Percentiles rank a stretch among this genome's conserved stretches.
Evolutionary conservation across 2,797 vertebrate species (phyloP).

Genomic region (Falco berigora): DNA sequence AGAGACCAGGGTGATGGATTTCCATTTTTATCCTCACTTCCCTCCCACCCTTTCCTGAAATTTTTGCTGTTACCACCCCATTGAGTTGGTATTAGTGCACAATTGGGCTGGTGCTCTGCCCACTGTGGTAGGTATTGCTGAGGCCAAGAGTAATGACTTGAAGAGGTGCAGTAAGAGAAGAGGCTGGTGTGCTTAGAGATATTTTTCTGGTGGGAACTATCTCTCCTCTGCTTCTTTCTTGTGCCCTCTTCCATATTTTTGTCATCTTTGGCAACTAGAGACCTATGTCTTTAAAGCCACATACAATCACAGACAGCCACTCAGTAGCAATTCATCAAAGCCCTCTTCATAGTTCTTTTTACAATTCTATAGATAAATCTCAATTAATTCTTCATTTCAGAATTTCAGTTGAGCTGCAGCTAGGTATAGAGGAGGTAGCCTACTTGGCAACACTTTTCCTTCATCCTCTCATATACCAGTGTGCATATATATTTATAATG

Average conservation of each 20-base stretch:
- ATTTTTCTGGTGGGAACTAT: not conserved
- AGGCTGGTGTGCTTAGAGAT: not conserved
- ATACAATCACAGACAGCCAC: not conserved
- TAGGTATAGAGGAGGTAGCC: not conserved
- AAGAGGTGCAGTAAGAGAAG: not conserved
- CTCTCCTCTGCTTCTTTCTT: not conserved
- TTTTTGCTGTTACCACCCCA: not conserved
- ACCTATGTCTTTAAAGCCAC: not conserved
- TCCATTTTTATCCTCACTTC: not conserved
- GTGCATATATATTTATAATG: too few relatives aligned
- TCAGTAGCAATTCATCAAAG: not conserved
- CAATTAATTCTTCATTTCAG: not conserved
- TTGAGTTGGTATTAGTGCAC: not conserved
- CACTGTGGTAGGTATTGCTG: not conserved
- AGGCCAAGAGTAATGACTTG: not conserved
- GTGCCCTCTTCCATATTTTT: not conserved
- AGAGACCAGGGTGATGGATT: not conserved
- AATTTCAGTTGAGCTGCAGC: not conserved
- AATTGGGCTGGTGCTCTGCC: not conserved
- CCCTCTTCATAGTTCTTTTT: not conserved
- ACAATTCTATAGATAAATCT: not conserved
- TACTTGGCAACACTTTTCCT: not conserved
- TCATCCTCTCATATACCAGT: not conserved
- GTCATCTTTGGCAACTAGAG: not conserved
- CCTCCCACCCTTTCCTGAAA: not conserved